These are phyloP conservation scores for Ips typographus DNA, from an alignment of 1,140 invertebrate species.

Conservation along the genomic window DNA sequence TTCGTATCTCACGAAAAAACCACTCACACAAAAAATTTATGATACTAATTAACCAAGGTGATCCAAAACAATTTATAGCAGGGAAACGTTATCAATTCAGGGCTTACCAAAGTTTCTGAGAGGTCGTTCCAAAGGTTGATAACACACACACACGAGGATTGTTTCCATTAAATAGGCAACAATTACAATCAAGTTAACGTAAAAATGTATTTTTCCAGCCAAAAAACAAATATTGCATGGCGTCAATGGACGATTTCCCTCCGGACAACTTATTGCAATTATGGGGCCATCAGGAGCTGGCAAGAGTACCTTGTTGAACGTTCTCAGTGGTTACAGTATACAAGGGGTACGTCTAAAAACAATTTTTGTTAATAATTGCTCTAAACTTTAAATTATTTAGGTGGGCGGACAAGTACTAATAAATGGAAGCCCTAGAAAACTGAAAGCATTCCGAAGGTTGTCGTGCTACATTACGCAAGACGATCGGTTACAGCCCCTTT, in stretches of 20 bases:
- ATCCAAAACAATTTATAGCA: no score
- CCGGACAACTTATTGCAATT: conserved; percentile 79
- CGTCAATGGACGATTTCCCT: conserved; percentile 72
- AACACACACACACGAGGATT: no score
- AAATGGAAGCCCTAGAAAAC: conserved; percentile 72
- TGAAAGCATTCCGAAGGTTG: conserved; percentile 75
- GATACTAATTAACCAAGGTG: no score
- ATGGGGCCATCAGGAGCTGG: conserved; percentile 89
- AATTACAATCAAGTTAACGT: no score
- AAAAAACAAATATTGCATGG: conserved; percentile 78
- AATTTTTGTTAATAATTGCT: neutral
- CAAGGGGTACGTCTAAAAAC: conserved; percentile 50
- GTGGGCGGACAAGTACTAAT: conserved; percentile 58
- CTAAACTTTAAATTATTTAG: conserved; percentile 3
- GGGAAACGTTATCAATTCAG: no score
- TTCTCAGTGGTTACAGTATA: conserved; percentile 70
- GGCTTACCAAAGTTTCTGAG: no score
- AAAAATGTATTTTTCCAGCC: conserved; percentile 52
- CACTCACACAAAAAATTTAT: no score
- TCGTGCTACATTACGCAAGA: conserved; percentile 93
- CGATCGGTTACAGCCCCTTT: conserved; percentile 77
- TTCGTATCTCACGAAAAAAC: no score
- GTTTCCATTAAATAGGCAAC: no score
- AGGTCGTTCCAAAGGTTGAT: no score
- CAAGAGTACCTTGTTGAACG: conserved; percentile 79